These are phyloP conservation scores for Pterostichus madidus DNA, from an alignment of 2,888 invertebrate species.

Conservation along the genomic window DNA sequence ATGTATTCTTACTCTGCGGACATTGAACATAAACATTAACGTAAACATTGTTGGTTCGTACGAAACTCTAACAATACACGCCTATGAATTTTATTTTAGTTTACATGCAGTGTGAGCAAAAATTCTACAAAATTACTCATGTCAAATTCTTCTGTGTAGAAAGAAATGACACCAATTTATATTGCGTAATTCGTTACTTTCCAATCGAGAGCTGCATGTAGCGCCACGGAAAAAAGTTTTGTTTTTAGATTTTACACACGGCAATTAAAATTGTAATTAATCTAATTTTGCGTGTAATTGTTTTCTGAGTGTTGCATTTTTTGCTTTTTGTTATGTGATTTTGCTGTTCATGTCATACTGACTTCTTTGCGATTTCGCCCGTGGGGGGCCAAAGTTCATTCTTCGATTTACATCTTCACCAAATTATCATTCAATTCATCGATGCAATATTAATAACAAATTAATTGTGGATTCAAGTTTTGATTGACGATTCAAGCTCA, in stretches of 20 bases:
- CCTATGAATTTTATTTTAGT: constrained; percentile 6
- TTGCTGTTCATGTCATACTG: constrained; percentile 60
- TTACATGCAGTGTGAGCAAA: not conserved
- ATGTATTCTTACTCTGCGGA: constrained; percentile 46
- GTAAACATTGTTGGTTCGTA: constrained; percentile 38
- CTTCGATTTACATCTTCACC: not conserved
- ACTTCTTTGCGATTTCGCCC: constrained; percentile 46
- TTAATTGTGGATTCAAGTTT: too few species aligned
- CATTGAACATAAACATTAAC: constrained; percentile 31
- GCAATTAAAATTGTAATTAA: constrained; percentile 44
- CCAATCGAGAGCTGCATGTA: constrained; percentile 48
- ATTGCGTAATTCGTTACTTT: constrained; percentile 55
- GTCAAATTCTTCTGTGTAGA: constrained; percentile 2
- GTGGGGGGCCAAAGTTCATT: constrained; percentile 4
- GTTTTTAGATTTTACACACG: constrained; percentile 16
- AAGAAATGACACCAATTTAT: constrained; percentile 28
- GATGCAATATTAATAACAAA: too few species aligned
- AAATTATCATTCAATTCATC: not conserved
- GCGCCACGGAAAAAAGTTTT: constrained; percentile 9
- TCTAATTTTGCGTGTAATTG: constrained; percentile 62
- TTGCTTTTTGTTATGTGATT: constrained; percentile 62
- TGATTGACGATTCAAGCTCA: too few species aligned
- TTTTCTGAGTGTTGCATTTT: constrained; percentile 63
- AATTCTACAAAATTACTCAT: constrained; percentile 1
- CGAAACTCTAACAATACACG: constrained; percentile 38